phyloP scores from a whole-genome alignment of 2,888 invertebrate genomes.

The Synanthedon andrenaeformis region DNA sequence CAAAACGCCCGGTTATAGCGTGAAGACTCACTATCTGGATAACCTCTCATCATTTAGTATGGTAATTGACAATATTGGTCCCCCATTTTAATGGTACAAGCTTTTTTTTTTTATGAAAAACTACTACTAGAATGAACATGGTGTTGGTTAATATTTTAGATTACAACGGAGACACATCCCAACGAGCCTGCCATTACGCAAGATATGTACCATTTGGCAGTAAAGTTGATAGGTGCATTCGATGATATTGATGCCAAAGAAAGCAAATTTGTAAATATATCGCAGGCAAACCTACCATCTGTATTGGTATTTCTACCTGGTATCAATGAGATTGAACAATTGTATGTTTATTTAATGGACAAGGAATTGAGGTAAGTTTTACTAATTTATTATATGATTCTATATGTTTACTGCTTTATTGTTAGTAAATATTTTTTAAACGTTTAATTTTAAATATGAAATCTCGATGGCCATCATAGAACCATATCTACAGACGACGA shows the following conservation, averaged over 20 bases:
- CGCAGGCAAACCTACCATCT: constrained; percentile 60
- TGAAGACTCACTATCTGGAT: constrained; percentile 75
- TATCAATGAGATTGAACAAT: constrained; percentile 83
- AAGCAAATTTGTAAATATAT: constrained; percentile 28
- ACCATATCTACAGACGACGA: no score
- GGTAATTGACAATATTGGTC: constrained; percentile 31
- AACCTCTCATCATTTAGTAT: constrained; percentile 53
- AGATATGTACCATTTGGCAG: constrained; percentile 72
- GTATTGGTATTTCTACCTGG: constrained; percentile 93
- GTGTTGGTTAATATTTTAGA: no score
- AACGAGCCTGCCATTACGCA: constrained; percentile 69
- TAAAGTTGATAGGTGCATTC: constrained; percentile 73
- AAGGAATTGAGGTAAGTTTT: constrained; percentile 26
- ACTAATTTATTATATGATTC: background rate
- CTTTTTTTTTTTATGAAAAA: no score
- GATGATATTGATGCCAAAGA: constrained; percentile 73
- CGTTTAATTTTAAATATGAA: background rate
- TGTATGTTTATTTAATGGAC: constrained; percentile 58
- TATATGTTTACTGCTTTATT: background rate
- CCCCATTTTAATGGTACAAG: background rate
- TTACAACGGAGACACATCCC: no score
- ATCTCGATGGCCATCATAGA: background rate
- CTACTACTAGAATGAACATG: no score
- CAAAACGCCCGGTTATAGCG: constrained; percentile 58
- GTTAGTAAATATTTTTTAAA: no score